Conservation (phyloP, 2,113 vertebrate genomes). For the Colaptes auratus region DNA sequence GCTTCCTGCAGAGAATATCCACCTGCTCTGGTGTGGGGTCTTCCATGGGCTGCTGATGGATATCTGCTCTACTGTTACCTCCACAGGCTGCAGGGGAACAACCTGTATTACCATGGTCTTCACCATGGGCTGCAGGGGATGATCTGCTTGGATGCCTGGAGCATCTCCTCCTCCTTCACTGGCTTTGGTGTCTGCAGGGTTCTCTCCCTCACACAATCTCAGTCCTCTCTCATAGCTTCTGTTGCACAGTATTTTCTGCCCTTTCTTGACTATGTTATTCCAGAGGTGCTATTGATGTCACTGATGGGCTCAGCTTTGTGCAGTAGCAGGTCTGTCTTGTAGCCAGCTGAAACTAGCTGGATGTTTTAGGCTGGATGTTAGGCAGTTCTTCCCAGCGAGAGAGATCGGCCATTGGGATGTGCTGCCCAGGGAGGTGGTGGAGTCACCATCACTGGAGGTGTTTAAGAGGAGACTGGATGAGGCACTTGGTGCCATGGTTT, state of each 20-base stretch:
- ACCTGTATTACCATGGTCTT: neutral
- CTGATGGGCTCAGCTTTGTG: neutral
- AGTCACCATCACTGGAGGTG: no score
- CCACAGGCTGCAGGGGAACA: neutral
- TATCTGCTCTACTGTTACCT: neutral
- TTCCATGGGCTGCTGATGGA: rapidly evolving
- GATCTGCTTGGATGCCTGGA: rapidly evolving
- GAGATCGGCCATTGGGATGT: no score
- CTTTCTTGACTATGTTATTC: neutral
- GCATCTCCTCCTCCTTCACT: neutral
- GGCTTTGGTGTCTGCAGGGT: neutral
- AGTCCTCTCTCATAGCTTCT: neutral
- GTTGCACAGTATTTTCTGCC: neutral
- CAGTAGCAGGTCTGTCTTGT: rapidly evolving
- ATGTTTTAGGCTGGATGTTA: no score
- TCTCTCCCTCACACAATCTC: neutral
- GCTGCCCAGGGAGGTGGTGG: no score
- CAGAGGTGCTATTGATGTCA: rapidly evolving
- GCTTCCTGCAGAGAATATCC: neutral
- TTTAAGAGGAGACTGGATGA: no score
- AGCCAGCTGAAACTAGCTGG: neutral
- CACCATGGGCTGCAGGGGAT: neutral
- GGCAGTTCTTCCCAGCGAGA: no score
- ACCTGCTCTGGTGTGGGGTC: neutral
- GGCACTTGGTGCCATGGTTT: no score